Percentiles rank a stretch among this genome's conserved stretches.
These are phyloP conservation scores for Delichon dasypus DNA, from an alignment of 2,797 vertebrate species.

Conservation along the genomic window DNA sequence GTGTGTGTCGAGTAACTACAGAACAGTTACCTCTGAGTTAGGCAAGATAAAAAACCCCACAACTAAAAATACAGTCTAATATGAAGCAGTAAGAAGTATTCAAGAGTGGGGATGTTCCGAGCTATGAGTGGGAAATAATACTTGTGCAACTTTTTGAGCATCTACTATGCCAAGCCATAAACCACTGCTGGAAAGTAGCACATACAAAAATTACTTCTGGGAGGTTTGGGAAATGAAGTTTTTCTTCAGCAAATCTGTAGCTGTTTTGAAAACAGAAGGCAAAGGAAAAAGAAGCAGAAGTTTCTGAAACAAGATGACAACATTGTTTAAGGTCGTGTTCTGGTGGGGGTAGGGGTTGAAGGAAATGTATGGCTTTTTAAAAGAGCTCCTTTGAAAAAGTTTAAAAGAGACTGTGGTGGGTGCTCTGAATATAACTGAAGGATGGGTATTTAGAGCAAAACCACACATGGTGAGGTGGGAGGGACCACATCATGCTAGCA, in stretches of 20 bases:
- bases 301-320: neutral
- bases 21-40: neutral
- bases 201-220: slow-evolving; percentile 7
- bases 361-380: neutral
- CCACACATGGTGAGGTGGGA: slow-evolving; percentile 53
- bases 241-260: neutral
- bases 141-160: neutral
- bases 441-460: slow-evolving; percentile 36
- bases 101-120: neutral
- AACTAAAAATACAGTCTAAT: neutral
- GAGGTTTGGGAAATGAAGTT: neutral
- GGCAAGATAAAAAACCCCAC: neutral
- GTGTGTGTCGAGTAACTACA: neutral
- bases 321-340: neutral
- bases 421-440: slow-evolving; percentile 1
- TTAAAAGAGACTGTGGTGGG: neutral
- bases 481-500: slow-evolving; percentile 59
- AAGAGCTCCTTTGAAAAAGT: neutral
- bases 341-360: slow-evolving; percentile 22
- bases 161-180: slow-evolving; percentile 18
- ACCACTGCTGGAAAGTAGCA: slow-evolving; percentile 16
- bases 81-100: neutral
- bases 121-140: neutral
- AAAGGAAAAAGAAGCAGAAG: neutral
- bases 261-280: neutral